Percentiles rank a stretch among this genome's conserved stretches.
Conservation (phyloP, 2,888 invertebrate genomes). For the Diaperis boleti region DNA sequence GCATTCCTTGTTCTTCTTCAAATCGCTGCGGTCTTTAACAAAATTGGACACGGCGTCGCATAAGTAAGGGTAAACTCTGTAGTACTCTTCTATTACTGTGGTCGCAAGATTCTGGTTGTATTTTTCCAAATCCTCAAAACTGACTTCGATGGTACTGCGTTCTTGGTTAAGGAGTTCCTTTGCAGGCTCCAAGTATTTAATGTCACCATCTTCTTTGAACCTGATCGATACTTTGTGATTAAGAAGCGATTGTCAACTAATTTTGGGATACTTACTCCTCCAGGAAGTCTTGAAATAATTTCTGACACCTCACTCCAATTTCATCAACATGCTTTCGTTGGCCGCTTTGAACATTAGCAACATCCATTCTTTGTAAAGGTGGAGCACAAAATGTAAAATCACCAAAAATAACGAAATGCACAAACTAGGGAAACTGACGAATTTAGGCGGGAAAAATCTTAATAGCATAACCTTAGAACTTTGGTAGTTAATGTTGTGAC, state of each 20-base stretch:
- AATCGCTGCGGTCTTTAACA: constrained; percentile 81
- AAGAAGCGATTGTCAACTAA: not conserved
- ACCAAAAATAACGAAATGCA: too few species aligned
- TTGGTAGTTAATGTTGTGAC: too few species aligned
- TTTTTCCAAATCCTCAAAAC: constrained; percentile 93
- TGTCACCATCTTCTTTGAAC: constrained; percentile 87
- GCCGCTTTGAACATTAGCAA: constrained; percentile 80
- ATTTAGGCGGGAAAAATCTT: too few species aligned
- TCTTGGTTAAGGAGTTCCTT: constrained; percentile 88
- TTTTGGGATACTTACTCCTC: constrained; percentile 80
- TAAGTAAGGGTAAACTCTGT: constrained; percentile 93
- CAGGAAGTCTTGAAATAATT: constrained; percentile 95
- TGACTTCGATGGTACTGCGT: constrained; percentile 91
- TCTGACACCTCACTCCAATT: constrained; percentile 93
- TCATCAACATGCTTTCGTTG: constrained; percentile 88
- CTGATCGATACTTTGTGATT: constrained; percentile 61
- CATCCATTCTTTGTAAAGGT: too few species aligned
- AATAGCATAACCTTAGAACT: too few species aligned
- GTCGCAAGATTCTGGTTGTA: constrained; percentile 94
- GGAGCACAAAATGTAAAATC: too few species aligned
- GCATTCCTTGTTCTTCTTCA: constrained; percentile 87
- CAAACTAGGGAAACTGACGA: too few species aligned
- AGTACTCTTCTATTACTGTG: constrained; percentile 95
- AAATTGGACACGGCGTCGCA: constrained; percentile 93
- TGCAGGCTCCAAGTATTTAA: constrained; percentile 88